A percentile compares a stretch with the other conserved stretches of the same genome.
Evolutionary conservation across 92 coral and sea anemone species (phyloP).

Genomic region (Montipora capitata): DNA sequence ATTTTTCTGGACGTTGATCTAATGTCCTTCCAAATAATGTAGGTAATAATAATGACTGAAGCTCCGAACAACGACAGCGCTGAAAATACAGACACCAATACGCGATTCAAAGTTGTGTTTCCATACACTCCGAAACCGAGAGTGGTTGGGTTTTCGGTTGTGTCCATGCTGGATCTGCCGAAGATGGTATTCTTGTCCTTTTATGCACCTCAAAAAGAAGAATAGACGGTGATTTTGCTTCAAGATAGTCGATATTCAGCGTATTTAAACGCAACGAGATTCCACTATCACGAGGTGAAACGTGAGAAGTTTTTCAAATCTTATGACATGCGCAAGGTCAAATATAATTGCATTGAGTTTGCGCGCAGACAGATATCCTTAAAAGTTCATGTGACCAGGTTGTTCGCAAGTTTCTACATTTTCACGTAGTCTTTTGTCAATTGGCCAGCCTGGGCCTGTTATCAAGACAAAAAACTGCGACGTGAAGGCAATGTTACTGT

Average conservation of each 20-base stretch:
- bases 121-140: conserved; percentile 11
- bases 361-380: background rate
- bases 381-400: background rate
- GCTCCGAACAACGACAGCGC: conserved; percentile 83
- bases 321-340: background rate
- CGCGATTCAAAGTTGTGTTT: conserved; percentile 19
- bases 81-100: conserved; percentile 48
- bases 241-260: background rate
- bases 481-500: background rate
- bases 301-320: background rate
- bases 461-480: background rate
- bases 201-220: background rate
- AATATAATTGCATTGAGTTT: background rate
- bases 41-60: conserved; percentile 73
- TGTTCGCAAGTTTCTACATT: background rate
- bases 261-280: background rate
- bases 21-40: conserved; percentile 86
- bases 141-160: background rate
- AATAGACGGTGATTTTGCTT: background rate
- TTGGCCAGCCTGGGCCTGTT: background rate
- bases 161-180: background rate
- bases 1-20: conserved; percentile 84
- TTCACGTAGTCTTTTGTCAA: no score
- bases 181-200: background rate
- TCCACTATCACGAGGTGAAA: background rate